phyloP scores from a whole-genome alignment of 2,888 invertebrate species.

The Beris morrisii region DNA sequence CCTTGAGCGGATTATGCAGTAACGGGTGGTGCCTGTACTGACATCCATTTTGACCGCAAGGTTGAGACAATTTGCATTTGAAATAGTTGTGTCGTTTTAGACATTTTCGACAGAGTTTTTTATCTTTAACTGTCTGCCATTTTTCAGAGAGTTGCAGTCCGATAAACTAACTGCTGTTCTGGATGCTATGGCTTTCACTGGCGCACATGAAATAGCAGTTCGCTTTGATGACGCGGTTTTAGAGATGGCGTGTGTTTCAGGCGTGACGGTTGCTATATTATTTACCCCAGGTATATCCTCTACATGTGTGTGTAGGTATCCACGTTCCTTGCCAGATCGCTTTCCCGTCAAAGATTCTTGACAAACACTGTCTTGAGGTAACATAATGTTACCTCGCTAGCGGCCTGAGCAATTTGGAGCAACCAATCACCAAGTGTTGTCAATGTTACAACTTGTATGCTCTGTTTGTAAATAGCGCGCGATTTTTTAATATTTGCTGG shows the following conservation, averaged over 20 bases:
- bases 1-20: not conserved
- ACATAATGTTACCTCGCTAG: slow-evolving; percentile 32
- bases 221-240: too few species aligned
- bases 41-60: not conserved
- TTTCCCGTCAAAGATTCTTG: too few species aligned
- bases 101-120: not conserved
- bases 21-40: not conserved
- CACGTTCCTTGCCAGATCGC: too few species aligned
- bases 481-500: slow-evolving; percentile 20
- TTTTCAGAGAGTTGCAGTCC: too few species aligned
- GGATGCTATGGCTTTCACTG: too few species aligned
- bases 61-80: not conserved
- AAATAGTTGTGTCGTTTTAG: not conserved
- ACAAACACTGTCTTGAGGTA: too few species aligned
- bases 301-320: too few species aligned
- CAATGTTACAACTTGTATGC: not conserved
- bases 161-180: too few species aligned
- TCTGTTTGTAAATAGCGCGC: slow-evolving; percentile 30
- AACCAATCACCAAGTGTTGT: slow-evolving; percentile 27
- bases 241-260: too few species aligned
- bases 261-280: too few species aligned
- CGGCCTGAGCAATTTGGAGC: slow-evolving; percentile 27
- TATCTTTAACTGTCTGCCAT: not conserved
- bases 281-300: too few species aligned
- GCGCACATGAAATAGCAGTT: too few species aligned